Conservation (phyloP, 2,888 invertebrate genomes). For the Phasia obesa region DNA sequence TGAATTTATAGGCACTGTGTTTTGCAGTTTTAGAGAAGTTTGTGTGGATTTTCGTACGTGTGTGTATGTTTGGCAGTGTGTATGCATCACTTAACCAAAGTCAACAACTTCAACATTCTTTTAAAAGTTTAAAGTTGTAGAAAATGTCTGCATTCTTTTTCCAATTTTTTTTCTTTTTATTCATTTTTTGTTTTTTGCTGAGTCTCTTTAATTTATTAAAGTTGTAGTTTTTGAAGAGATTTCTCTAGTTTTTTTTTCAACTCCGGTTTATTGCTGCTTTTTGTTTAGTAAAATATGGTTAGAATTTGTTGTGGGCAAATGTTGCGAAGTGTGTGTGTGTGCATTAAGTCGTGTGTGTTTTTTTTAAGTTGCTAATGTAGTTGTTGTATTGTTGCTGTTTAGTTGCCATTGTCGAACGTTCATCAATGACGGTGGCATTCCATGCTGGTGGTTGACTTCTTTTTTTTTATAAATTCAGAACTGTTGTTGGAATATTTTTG, state of each 20-base stretch:
- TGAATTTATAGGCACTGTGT: too few relatives aligned
- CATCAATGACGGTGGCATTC: conserved; percentile 77
- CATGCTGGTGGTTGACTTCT: conserved; percentile 80
- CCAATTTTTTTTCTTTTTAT: conserved; percentile 7
- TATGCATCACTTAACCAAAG: conserved; percentile 58
- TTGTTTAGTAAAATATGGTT: conserved; percentile 38
- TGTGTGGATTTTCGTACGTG: background rate
- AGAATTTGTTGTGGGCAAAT: conserved; percentile 65
- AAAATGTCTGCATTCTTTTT: conserved; percentile 68
- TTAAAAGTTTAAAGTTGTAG: conserved; percentile 53
- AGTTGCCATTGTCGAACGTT: conserved; percentile 66
- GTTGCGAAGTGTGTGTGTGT: conserved; percentile 3
- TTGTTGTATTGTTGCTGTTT: conserved; percentile 22
- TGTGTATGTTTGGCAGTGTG: background rate
- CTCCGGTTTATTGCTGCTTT: conserved; percentile 37
- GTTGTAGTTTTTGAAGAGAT: conserved; percentile 36
- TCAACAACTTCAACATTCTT: conserved; percentile 69
- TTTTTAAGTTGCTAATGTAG: conserved; percentile 6
- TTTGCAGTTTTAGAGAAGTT: background rate
- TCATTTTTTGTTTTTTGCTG: conserved; percentile 36
- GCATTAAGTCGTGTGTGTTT: conserved; percentile 23
- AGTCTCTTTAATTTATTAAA: conserved; percentile 40
- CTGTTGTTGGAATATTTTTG: conserved; percentile 42
- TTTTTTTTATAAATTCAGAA: conserved; percentile 54
- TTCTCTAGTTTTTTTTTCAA: conserved; percentile 25